Evolutionary conservation across 92 coral and sea anemone species (phyloP), one percentile per base, ranked within the genome.

Genomic region (Nematostella vectensis): DNA sequence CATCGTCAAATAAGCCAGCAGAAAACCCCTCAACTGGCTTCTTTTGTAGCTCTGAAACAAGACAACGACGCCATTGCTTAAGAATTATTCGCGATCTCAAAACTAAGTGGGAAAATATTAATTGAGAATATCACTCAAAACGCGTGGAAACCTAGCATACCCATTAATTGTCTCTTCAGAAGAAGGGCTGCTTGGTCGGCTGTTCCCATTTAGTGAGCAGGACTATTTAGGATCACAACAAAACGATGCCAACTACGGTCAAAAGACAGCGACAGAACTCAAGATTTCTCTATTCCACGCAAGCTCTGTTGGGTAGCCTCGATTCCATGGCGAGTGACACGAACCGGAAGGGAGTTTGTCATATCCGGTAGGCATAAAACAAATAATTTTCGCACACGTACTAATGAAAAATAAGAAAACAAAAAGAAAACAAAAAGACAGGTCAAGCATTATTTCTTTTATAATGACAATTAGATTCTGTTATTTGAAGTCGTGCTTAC

Each of bases 1-100:
- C 96, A 67, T 93, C 99, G 81, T 86, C 87, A 16, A 86, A 66
- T 37, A 93, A 87, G 25, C 99, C 99, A 52, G 99, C 99, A 27
- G 99, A 93, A 68, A 93, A 93, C 25, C 88, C 87, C 26, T 93
- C 99, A 17, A 85, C 43, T n/a, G 88, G 84, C 39, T 82, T 73
- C 75, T 53, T 77, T 56, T 29, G 47, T 29, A 86, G 84, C 54
- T 93, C 99, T 93, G 65, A 38, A 72, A 70, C 67, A 58, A 63
- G 48, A 64, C 74, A 42, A 61, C 71, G 76, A 74, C 81, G 77
- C 80, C 87, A 80, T 68, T 68, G 55, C 24, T 50, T 29, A 45
- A 54, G 66, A 42, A 27, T 27, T 27, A 59, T 25, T 54, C 21
- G 33, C 18, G 37, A 50, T 29, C 55, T 42, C 59, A 48, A 55